Evolutionary conservation across 2,113 vertebrate genomes (phyloP), one percentile per base, ranked within the genome.

Genomic region (Pycnonotus jocosus): DNA sequence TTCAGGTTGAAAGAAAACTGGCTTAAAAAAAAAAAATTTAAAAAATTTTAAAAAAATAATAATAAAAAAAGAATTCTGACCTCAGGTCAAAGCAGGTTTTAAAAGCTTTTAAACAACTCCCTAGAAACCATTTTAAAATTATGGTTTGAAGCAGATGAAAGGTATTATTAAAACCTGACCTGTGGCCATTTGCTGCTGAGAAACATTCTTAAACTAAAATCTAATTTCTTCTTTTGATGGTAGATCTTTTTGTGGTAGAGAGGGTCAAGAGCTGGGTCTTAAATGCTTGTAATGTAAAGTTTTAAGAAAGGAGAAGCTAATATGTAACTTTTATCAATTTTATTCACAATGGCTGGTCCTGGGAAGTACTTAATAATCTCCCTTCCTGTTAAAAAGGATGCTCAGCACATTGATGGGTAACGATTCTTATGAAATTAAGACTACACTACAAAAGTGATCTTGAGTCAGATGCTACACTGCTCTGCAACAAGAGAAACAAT

Each of bases 41-140:
- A n/a, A n/a, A n/a, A n/a, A n/a, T n/a, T n/a, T n/a, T n/a, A n/a
- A n/a, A n/a, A n/a, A n/a, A n/a, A n/a, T n/a, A n/a, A n/a, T n/a
- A n/a, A n/a, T n/a, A n/a, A n/a, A n/a, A 69, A 70, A 73, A 6
- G 66, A 56, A 76, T 54, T 40, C 4, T 83, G 82, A 94, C 42
- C 38, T 62, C 10, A 3, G 54, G 68, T 86, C 74, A 89, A 77
- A 92, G 38, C 24, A 70, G 54, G 38, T 71, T 79, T 94, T 57
- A 82, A 84, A 96, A 90, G 64, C 86, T 95, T 88, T 90, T 72
- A 50, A 86, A 85, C 33, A 61, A 44, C n/a, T 92, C 44, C 53
- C 66, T 74, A 64, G 57, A 15, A 58, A 50, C 30, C 31, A 81
- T 68, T 47, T 64, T 81, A 65, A 65, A 93, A 47, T 76, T 30